Evolutionary conservation across 2,797 vertebrate genomes (phyloP), one percentile per base, ranked within the genome.

Genomic region (Enteromius fasciolatus): DNA sequence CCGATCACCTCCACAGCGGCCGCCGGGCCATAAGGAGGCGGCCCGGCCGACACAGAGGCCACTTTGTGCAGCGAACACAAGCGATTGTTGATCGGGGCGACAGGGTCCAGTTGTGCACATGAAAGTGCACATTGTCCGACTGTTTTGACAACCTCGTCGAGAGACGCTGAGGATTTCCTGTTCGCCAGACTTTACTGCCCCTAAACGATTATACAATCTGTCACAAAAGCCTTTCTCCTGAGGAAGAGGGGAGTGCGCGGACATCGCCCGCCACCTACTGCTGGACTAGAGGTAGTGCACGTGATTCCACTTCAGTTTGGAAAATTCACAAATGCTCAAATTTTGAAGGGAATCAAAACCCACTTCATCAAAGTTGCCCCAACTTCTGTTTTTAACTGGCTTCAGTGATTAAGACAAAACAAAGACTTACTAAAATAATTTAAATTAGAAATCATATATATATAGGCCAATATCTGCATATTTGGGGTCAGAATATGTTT

Each of bases 41-140:
- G 70, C 72, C 59, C 48, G 46, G 80, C 80, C 72, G 86, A 88
- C 90, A 95, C 93, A 95, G 93, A 93, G 91, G 83, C 77, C 83
- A 92, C 93, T 92, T 92, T 94, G 93, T 95, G 85, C 85, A 81
- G 74, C 84, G 81, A 92, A 93, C 92, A 92, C 92, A 76, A 90
- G 89, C 87, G 90, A 93, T 92, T 93, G 93, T 94, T 91, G 77
- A 88, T 84, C 12, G 80, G 69, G 90, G 88, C 88, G 87, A 89
- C 89, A 74, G 86, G 87, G 87, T 87, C 77, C 64, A 81, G 39
- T 77, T 88, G 90, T 84, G 83, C 88, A 85, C 90, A 81, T 91
- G 89, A 92, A 91, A 90, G 86, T 87, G 84, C 87, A 88, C 91
- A 91, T 87, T 90, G 92, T 91, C 86, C 81, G 72, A 28, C 41